Evolutionary conservation across 2,888 invertebrate genomes (phyloP).

Genomic region (Tetheella fluctuosa): DNA sequence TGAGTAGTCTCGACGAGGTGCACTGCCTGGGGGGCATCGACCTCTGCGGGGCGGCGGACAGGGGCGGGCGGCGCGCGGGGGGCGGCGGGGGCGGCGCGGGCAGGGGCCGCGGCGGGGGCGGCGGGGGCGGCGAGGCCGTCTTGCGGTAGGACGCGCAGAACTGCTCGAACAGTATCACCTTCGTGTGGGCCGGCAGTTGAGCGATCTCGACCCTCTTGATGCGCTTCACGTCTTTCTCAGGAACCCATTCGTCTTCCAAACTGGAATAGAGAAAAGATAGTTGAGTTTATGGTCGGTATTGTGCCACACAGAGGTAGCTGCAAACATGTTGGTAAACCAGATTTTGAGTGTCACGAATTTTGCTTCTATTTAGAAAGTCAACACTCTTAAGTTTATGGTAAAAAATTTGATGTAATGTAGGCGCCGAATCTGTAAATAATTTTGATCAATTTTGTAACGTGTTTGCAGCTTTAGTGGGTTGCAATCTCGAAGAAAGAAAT

Average conservation of each 20-base stretch:
- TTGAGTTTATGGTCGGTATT: constrained; percentile 17
- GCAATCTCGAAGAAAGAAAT: constrained; percentile 51
- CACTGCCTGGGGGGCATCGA: constrained; percentile 58
- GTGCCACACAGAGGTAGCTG: constrained; percentile 76
- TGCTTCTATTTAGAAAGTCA: background rate
- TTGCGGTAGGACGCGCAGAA: constrained; percentile 70
- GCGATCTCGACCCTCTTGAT: constrained; percentile 85
- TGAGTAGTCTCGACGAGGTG: constrained; percentile 60
- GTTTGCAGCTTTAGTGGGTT: constrained; percentile 75
- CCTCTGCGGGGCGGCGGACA: constrained; percentile 31
- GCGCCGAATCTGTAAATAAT: constrained; percentile 39
- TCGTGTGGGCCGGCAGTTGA: constrained; percentile 74
- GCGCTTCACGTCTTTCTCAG: constrained; percentile 87
- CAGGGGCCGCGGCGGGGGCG: constrained; percentile 24
- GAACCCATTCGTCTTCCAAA: constrained; percentile 94
- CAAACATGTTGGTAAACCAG: constrained; percentile 61
- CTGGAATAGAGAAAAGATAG: constrained; percentile 74
- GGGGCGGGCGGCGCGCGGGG: constrained; percentile 37
- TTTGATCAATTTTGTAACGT: constrained; percentile 41
- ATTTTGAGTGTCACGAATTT: background rate
- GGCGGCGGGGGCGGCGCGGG: constrained; percentile 23
- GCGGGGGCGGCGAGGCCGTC: constrained; percentile 23
- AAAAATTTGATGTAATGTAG: background rate
- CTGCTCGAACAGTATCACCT: constrained; percentile 80
- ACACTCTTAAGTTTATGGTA: background rate